These are phyloP conservation scores for Cydia strobilella DNA, from an alignment of 1,140 invertebrate species.

Conservation along the genomic window DNA sequence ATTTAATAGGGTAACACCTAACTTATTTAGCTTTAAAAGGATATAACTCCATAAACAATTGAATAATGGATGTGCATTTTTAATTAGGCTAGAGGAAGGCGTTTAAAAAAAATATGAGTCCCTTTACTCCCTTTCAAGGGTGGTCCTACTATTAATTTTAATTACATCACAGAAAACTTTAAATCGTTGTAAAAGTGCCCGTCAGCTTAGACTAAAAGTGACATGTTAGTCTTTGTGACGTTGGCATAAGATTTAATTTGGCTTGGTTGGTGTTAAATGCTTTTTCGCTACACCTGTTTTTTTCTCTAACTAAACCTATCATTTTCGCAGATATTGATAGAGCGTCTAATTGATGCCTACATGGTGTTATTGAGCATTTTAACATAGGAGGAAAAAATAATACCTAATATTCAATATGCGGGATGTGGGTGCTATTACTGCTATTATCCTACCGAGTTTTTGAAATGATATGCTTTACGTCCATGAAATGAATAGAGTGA, in stretches of 20 bases:
- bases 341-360: not conserved
- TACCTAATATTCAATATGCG: not conserved
- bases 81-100: not conserved
- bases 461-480: too few species aligned
- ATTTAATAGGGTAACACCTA: not conserved
- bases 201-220: not conserved
- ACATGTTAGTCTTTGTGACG: not conserved
- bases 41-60: not conserved
- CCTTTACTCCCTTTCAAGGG: constrained; percentile 13
- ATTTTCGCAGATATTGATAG: not conserved
- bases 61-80: not conserved
- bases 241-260: not conserved
- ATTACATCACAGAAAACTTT: constrained; percentile 11
- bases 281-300: not conserved
- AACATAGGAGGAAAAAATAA: not conserved
- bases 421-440: not conserved
- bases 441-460: too few species aligned
- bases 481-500: too few species aligned
- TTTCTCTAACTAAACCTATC: not conserved
- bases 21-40: not conserved
- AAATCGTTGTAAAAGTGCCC: constrained; percentile 6
- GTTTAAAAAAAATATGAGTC: constrained; percentile 5
- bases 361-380: not conserved
- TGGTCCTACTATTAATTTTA: constrained; percentile 22
- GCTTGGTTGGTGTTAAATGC: not conserved